Base-by-base conservation (phyloP, 2,113 vertebrate species). In the Hiodon alosoides region DNA sequence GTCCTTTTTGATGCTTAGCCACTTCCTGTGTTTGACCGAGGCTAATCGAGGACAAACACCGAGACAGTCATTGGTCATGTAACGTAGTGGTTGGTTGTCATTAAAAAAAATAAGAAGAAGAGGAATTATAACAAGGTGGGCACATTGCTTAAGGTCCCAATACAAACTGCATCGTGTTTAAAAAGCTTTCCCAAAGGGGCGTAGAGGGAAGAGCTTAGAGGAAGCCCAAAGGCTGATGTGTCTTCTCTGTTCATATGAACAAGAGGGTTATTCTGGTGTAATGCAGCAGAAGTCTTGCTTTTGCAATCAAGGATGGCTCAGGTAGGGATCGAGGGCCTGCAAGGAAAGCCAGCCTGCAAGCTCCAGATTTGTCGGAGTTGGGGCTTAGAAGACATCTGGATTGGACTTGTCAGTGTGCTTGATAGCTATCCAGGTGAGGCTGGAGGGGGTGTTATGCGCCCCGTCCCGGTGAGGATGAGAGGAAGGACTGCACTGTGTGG, bases 1-100 rank as follows among this genome's bases (percentile, higher is more conserved):
- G 77, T 9, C 72, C 61, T 76, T 75, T 81, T 75, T 62, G 71
- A 59, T 53, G 48, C 55, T 69, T 77, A 67, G 62, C 66, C 57
- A 53, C 75, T 81, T 84, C 83, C 83, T 83, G 81, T 79, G 74
- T 68, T 72, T 65, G 70, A 75, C 13, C 60, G 60, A 62, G 55
- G 71, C 46, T 72, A 70, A 76, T 17, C 54, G 60, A 79, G 79
- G 81, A 77, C 60, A 54, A 67, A 55, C 65, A 66, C 66, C 47
- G 74, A 78, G 75, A 51, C 58, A 62, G 70, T n/a, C n/a, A 52
- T 14, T n/a, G 68, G 68, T 76, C 75, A 64, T 76, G 51, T 50
- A 71, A 59, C 58, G 7, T 48, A 64, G 7, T 67, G 51, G 17
- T 54, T 55, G 48, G 5, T 11, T 11, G 47, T 31, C 31, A 70